A percentile compares a stretch with the other conserved stretches of the same genome.
These are phyloP conservation scores for Astur gentilis DNA, from an alignment of 2,113 vertebrate species.

Conservation along the genomic window DNA sequence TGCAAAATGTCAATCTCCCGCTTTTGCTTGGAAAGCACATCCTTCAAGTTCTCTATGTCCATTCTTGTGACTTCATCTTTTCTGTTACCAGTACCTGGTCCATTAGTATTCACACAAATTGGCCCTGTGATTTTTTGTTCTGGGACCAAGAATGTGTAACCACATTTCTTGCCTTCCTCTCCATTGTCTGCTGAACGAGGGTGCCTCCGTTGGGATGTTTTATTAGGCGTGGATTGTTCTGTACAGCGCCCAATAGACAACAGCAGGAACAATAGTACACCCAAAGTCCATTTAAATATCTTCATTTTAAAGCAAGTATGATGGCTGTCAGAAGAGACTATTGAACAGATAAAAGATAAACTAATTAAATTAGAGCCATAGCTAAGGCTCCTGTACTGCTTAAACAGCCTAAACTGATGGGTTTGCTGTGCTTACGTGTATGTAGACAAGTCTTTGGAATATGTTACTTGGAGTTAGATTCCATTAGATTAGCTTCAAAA, in stretches of 20 bases:
- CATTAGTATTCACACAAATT: constrained; percentile 90
- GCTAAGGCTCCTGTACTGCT: neutral
- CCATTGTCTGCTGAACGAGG: constrained; percentile 73
- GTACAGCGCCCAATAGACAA: constrained; percentile 63
- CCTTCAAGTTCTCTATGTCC: constrained; percentile 92
- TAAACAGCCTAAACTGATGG: neutral
- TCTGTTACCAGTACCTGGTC: constrained; percentile 73
- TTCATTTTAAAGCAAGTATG: constrained; percentile 73
- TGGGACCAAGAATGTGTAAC: constrained; percentile 94
- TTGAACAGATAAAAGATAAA: neutral
- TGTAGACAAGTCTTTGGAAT: neutral
- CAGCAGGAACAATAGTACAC: constrained; percentile 79
- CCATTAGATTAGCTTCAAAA: neutral
- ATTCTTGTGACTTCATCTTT: constrained; percentile 92
- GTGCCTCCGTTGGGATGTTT: constrained; percentile 67
- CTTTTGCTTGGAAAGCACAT: constrained; percentile 90
- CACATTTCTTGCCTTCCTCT: constrained; percentile 85
- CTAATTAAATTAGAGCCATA: neutral
- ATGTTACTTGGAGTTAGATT: neutral
- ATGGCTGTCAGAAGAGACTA: neutral
- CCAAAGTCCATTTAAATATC: constrained; percentile 78
- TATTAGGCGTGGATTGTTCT: constrained; percentile 61
- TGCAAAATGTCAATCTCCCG: constrained; percentile 93
- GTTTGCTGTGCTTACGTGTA: accelerated
- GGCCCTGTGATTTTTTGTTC: constrained; percentile 96